Evolutionary conservation across 2,888 invertebrate species (phyloP).

Genomic region (Smittia aterrima): DNA sequence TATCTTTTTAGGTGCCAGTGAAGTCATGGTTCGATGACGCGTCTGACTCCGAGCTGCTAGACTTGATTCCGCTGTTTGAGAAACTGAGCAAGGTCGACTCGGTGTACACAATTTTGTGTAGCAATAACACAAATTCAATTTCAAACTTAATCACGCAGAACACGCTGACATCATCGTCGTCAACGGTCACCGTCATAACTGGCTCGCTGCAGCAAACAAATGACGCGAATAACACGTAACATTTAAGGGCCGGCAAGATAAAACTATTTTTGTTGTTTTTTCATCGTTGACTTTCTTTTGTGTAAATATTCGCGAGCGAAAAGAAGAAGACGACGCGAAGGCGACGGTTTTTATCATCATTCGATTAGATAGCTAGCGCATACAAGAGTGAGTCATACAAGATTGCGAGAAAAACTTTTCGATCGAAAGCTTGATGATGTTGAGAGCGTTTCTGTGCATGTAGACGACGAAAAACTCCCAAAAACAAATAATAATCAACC

Average conservation of each 20-base stretch:
- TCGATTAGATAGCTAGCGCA: slow-evolving; percentile 1
- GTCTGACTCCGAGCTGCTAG: slow-evolving; percentile 93
- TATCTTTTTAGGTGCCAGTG: slow-evolving; percentile 79
- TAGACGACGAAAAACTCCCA: too few relatives aligned
- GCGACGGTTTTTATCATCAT: slow-evolving; percentile 2
- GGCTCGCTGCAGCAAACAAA: slow-evolving; percentile 24
- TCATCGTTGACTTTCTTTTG: slow-evolving; percentile 17
- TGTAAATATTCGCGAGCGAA: neutral
- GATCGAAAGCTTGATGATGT: neutral
- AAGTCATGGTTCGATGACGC: slow-evolving; percentile 99
- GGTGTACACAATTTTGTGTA: slow-evolving; percentile 92
- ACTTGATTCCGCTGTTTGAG: slow-evolving; percentile 97
- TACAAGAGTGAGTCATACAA: neutral
- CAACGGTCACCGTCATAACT: slow-evolving; percentile 12
- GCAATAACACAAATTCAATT: slow-evolving; percentile 50
- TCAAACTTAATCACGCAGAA: slow-evolving; percentile 25
- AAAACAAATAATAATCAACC: too few relatives aligned
- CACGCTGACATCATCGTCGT: slow-evolving; percentile 27
- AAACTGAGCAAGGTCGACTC: slow-evolving; percentile 94
- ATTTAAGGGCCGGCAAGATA: slow-evolving; percentile 20
- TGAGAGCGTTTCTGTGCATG: neutral
- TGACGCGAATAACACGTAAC: slow-evolving; percentile 37
- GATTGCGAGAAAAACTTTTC: neutral
- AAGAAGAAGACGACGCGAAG: neutral
- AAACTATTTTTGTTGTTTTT: slow-evolving; percentile 29